Evolutionary conservation across 2,888 invertebrate species (phyloP), one percentile per base, ranked within the genome.

Genomic region (Pegoplata infirma): DNA sequence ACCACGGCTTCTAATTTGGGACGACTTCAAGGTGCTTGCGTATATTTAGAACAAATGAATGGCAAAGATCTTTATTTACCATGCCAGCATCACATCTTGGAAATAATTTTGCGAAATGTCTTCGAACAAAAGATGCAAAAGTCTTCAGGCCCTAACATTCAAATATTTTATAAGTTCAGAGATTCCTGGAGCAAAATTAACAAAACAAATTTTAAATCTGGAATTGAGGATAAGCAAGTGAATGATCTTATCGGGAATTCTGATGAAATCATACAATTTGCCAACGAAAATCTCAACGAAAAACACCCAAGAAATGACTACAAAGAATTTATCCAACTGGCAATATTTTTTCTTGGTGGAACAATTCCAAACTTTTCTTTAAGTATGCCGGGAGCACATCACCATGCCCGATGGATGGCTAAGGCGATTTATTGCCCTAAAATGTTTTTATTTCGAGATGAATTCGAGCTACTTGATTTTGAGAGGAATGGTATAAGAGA

Each of bases 21-120:
- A n/a, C 12, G 51, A 7, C 25, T 25, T 25, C 25, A 25, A 25
- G 25, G 25, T 25, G 25, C 25, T 25, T 25, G 25, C 25, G 25
- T 55, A 14, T 14, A 28, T 4, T 55, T 55, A 32, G 55, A 55
- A 23, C 36, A 21, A 40, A 28, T 17, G 21, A 19, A 68, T 1
- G 63, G 56, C 23, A 61, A 55, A 55, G 17, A 75, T 40, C 49
- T 59, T 3, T 67, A 59, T 40, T 40, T 69, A 51, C 59, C 51
- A n/a, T 71, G 61, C 25, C 55, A 46, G 17, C 47, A 46, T 63
- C 63, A 61, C 55, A 61, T 71, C 19, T 61, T 44, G 16, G 72
- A 55, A 72, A 63, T 63, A 2, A 46, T 72, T 46, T 55, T 63
- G 44, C 61, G 47, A 47, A 55, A 53, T 49, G 5, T 56, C 5